Base-by-base conservation (phyloP, 37 sponge, comb jelly and placozoan species). In the Amphimedon queenslandica region DNA sequence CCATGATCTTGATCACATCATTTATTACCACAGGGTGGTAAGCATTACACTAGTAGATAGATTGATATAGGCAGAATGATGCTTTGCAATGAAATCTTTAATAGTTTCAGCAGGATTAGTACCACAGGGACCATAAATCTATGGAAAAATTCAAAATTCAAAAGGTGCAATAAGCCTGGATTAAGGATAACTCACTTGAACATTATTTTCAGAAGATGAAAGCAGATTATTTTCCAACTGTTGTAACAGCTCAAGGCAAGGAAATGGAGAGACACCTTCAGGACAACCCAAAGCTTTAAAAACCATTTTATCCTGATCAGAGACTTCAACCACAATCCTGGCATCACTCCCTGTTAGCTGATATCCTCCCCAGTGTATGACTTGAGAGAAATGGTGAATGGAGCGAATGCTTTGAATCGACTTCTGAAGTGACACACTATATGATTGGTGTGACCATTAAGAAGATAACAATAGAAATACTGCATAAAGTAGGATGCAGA, bases 341-440 rank as follows among this genome's bases (percentile, higher is more conserved):
- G 83, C 64, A 29, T 86, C 76, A 25, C 73, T 67, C 0, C 92
- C 92, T 31, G 79, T 83, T 6, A 88, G 76, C 61, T 84, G 85
- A 40, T 78, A 84, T 30, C 85, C 88, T 24, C 77, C 63, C 93
- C 93, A 92, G 71, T 92, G 89, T 21, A 76, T 57, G 38, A 70
- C 76, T 28, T 80, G 82, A 23, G 85, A 72, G 39, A 82, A 84
- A 58, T 72, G 65, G 37, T 37, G 35, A 73, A 92, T 75, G 56
- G 89, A 84, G 16, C 93, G 61, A 40, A 92, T 31, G 41, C 78
- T 80, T 27, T 72, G 80, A 4, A 74, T 78, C 41, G 88, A 64
- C 51, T 88, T 88, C 71, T 92, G 93, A 6, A 92, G 57, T 13
- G 93, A 81, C n/a, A 55, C 58, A 0, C 78, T 55, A 37, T n/a